Conservation (phyloP, 2,113 vertebrate genomes). For the Sarotherodon lohbergeri region DNA sequence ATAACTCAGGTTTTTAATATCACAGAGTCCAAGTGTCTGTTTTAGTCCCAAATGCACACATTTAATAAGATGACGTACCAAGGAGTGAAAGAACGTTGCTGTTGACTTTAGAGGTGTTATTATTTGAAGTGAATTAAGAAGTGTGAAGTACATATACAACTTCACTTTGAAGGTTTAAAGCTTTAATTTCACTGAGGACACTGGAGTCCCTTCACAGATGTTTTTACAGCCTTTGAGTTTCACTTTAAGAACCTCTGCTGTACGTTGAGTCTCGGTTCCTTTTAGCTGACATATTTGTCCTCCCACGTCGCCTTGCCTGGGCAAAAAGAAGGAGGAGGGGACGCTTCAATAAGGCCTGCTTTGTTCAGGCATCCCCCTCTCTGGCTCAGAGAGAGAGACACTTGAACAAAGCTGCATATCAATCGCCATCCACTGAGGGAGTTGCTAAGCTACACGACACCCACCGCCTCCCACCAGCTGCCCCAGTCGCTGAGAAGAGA, state of each 20-base stretch:
- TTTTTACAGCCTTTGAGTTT: not conserved
- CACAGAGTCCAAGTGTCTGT: not conserved
- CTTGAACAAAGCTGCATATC: constrained; percentile 67
- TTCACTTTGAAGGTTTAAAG: not conserved
- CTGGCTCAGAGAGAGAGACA: constrained; percentile 31
- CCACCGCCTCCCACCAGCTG: constrained; percentile 52
- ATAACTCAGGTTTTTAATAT: not conserved
- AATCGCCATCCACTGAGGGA: constrained; percentile 43
- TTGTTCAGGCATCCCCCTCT: constrained; percentile 61
- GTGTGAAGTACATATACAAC: not conserved
- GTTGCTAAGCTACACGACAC: constrained; percentile 80
- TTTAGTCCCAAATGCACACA: not conserved
- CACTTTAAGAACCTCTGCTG: not conserved
- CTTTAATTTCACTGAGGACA: not conserved
- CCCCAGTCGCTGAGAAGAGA: constrained; percentile 25
- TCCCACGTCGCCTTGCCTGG: constrained; percentile 53
- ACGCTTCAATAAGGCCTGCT: constrained; percentile 58
- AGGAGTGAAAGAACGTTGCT: not conserved
- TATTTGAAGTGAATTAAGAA: not conserved
- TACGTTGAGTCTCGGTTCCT: constrained; percentile 3
- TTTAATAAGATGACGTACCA: not conserved
- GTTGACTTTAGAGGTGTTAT: not conserved
- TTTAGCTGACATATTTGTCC: constrained; percentile 61
- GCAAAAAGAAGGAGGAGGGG: constrained; percentile 46
- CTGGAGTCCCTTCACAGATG: not conserved